A percentile compares a stretch with the other conserved stretches of the same genome.
phyloP scores from a whole-genome alignment of 2,113 vertebrate species.

The Cacatua alba region DNA sequence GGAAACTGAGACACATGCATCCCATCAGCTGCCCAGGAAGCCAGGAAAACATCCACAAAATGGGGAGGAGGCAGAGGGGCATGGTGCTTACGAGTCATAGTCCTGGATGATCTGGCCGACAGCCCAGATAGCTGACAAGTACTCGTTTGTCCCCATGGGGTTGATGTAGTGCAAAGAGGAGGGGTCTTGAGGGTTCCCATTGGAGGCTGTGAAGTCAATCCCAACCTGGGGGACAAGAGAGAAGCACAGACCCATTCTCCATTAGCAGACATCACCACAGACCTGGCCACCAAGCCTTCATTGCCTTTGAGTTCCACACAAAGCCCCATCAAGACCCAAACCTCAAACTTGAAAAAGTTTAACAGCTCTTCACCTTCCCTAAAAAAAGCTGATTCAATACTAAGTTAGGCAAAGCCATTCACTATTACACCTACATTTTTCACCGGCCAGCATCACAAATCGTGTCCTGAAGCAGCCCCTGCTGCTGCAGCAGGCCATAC shows the following conservation, averaged over 20 bases:
- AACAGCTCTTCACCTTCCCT: background rate
- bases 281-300: background rate
- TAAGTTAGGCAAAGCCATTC: background rate
- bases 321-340: background rate
- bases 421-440: background rate
- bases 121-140: constrained; percentile 93
- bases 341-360: background rate
- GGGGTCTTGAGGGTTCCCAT: constrained; percentile 91
- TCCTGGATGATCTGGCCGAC: constrained; percentile 99
- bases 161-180: constrained; percentile 97
- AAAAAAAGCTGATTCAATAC: background rate
- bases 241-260: background rate
- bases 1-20: background rate
- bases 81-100: constrained; percentile 89
- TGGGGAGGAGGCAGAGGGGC: background rate
- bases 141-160: constrained; percentile 95
- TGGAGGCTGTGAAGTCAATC: constrained; percentile 98
- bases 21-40: background rate
- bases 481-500: background rate
- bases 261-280: background rate
- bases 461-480: background rate
- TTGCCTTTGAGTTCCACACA: background rate
- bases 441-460: background rate
- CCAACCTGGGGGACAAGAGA: constrained; percentile 82
- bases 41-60: background rate